Evolutionary conservation across 2,113 vertebrate species (phyloP), one percentile per base, ranked within the genome.

Genomic region (Castor canadensis): DNA sequence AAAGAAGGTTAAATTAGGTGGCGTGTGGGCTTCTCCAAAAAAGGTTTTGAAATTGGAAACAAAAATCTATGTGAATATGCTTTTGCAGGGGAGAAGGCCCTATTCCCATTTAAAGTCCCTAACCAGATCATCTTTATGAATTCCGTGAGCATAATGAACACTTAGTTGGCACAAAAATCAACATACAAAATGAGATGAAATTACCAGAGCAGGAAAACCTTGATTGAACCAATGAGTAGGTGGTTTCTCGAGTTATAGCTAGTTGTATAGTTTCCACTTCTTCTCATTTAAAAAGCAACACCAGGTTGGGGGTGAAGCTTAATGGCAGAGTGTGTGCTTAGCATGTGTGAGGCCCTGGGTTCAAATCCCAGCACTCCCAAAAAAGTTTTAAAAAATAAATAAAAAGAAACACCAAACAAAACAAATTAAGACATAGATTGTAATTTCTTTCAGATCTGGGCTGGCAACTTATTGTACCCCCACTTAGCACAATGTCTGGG

Each of bases 261-360:
- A 83, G 56, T 0, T 3, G 30, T 62, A 77, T 32, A 80, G 6
- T 93, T 89, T 79, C 72, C 62, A 77, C 17, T 90, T 89, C 47
- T 95, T n/a, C 28, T 96, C 35, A 80, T 80, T 89, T 94, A 72
- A 84, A 92, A 93, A 92, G 40, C 19, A 56, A 43, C 45, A 54
- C 28, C 69, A 89, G 28, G 75, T 24, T 87, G 20, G 35, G 28
- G 20, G 28, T 80, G 43, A 49, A 26, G 40, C 73, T 71, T 62
- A 71, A 19, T 47, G 45, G 11, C 38, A 28, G 32, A 64, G 16
- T 16, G 12, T 11, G 22, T 73, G 6, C 69, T 87, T 75, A n/a
- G 13, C 64, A 43, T 19, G 45, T 22, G 1, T 40, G 9, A 64
- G 47, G 4, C 9, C 22, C 22, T 93, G 12, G 32, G 19, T 52